Base-by-base conservation (phyloP, 2,113 vertebrate species). In the Oreochromis aureus region DNA sequence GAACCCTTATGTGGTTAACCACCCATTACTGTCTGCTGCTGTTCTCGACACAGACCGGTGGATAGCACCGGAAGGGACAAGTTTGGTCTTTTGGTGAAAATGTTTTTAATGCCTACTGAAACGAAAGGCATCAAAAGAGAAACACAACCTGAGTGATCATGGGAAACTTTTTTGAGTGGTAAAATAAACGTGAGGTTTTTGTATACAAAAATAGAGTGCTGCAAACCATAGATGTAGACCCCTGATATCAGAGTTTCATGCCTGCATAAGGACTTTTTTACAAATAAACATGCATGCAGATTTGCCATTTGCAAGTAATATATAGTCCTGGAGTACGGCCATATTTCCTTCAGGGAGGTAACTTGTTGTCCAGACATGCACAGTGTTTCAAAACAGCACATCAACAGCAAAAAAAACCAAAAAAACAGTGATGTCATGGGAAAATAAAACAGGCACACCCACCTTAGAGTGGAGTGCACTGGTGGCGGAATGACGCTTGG, bases 391-490 rank as follows among this genome's bases (percentile, higher is more conserved):
- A 79, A 89, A 82, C 41, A 87, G 81, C n/a, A 53, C 56, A 84
- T 24, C 19, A n/a, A 54, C 53, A 30, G 86, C 53, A 30, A 44
- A 80, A 89, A 83, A 90, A 69, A 36, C 19, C 34, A 39, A 27
- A 71, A 88, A 83, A 90, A 78, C 85, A 88, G 81, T 91, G 87
- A 89, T 85, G 80, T 94, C 92, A 91, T 90, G 87, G 87, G 87
- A 88, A 89, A 82, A 59, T 73, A 56, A 85, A 91, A 66, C 16
- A 83, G 80, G 13, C 85, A 80, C 91, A 81, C 89, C 83, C 91
- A 86, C 73, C 87, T 80, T 78, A 48, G 71, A 82, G 32, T 4
- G 15, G 16, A 81, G 63, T n/a, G 2, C 2, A 32, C 61, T 13
- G 27, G 80, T 16, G 82, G 30, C 89, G 34, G 66, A 34, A 18